These are phyloP conservation scores for Deilephila porcellus DNA, from an alignment of 2,888 invertebrate genomes.

Conservation along the genomic window DNA sequence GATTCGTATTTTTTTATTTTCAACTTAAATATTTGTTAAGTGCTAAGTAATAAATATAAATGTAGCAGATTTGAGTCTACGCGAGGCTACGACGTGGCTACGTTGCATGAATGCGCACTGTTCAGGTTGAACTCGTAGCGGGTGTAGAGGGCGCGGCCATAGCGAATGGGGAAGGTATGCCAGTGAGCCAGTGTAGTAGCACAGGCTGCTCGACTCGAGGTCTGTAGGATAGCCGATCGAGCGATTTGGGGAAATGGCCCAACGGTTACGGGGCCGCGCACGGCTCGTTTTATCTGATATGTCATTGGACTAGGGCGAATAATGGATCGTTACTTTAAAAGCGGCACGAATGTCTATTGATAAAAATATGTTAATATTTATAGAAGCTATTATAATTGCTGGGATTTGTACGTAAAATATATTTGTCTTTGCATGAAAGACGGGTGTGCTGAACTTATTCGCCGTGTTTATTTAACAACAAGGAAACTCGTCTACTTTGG, in stretches of 20 bases:
- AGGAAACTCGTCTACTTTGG: constrained; percentile 20
- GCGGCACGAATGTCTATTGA: neutral
- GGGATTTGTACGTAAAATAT: neutral
- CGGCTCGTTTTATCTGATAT: constrained; percentile 34
- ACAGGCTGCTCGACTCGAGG: constrained; percentile 55
- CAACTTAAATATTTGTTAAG: neutral
- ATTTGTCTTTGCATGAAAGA: neutral
- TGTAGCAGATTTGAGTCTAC: neutral
- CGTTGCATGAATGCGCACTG: constrained; percentile 31
- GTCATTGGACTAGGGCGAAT: constrained; percentile 4
- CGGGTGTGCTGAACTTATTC: constrained; percentile 11
- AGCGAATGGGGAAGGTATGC: constrained; percentile 46
- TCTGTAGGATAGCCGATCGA: constrained; percentile 66
- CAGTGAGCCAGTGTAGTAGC: constrained; percentile 63
- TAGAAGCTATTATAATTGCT: neutral
- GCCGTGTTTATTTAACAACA: constrained; percentile 18
- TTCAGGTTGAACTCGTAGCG: constrained; percentile 29
- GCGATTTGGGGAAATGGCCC: constrained; percentile 70
- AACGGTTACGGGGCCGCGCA: constrained; percentile 59
- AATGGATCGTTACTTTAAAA: neutral
- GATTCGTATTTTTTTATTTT: constrained; percentile 32
- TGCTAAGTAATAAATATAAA: neutral
- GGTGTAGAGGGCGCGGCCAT: constrained; percentile 38
- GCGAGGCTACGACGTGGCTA: constrained; percentile 38
- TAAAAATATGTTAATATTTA: neutral